Base-by-base conservation (phyloP, 2,888 invertebrate species). In the Himalopsyche tibetana region DNA sequence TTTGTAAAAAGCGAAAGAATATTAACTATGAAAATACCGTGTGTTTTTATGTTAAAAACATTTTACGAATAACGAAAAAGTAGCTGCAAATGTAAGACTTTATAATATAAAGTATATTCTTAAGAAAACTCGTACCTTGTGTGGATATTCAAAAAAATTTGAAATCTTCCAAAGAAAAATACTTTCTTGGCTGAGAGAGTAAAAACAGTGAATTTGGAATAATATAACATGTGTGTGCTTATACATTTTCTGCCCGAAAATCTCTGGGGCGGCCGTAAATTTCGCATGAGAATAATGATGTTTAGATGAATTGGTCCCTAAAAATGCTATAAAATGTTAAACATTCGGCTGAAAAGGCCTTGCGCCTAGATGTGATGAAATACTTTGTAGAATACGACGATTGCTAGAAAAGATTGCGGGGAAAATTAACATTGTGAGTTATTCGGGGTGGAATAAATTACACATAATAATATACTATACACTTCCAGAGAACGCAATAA, bases 271-370 rank as follows among this genome's bases (percentile, higher is more conserved):
- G 74, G 83, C 40, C 83, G 87, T 84, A 85, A 87, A 87, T 85
- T 85, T 83, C 82, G 86, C 74, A 82, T 84, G 80, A 87, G 56
- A 85, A 85, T 87, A 85, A 87, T 85, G 87, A 87, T 83, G 74
- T 83, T 85, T 83, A 84, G 83, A 87, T 87, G 87, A 85, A 87
- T 83, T 80, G 82, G 83, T 38, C 85, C 36, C 81, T 87, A 85
- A 87, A 87, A 85, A 74, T 28, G 79, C 74, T 28, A 83, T 83
- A 81, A 85, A 85, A 84, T 55, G 82, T 63, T 69, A 85, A 80
- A 85, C 36, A 74, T 55, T 55, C 45, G 17, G 74, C 55, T 36
- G 74, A 36, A 19, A 74, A 51, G 55, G 55, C 51, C 28, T n/a
- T 28, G 36, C 15, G 74, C 74, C 74, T 74, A 74, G 74, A 74